These are phyloP conservation scores for Andrena cerasifolii DNA, from an alignment of 1,140 invertebrate genomes.

Conservation along the genomic window DNA sequence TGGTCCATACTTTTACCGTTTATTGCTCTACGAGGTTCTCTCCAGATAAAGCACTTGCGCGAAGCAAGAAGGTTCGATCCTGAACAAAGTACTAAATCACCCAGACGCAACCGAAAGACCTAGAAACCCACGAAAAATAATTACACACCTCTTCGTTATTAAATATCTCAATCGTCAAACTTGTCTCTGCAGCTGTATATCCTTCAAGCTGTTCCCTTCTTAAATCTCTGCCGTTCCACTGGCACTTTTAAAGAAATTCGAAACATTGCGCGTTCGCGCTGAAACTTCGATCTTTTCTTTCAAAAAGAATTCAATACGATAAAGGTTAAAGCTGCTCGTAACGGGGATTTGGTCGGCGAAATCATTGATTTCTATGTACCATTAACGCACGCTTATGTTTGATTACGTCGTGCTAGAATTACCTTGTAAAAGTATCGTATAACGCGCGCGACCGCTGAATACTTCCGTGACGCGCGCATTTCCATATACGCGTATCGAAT, in stretches of 20 bases:
- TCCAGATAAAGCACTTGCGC: not conserved
- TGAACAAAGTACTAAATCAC: not conserved
- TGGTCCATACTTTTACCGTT: constrained; percentile 29
- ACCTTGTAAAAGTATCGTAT: constrained; percentile 24
- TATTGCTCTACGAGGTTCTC: constrained; percentile 6
- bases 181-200: not conserved
- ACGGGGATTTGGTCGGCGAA: constrained; percentile 27
- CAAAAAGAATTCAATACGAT: constrained; percentile 7
- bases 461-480: not conserved
- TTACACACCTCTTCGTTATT: not conserved
- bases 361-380: constrained; percentile 36
- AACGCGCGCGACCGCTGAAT: constrained; percentile 1
- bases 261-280: too few relatives aligned
- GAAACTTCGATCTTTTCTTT: not conserved
- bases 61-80: not conserved
- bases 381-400: constrained; percentile 30
- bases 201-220: not conserved
- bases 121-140: too few relatives aligned
- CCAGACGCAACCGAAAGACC: too few relatives aligned
- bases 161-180: not conserved
- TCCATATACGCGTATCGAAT: constrained; percentile 16
- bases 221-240: not conserved
- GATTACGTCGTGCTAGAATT: constrained; percentile 21
- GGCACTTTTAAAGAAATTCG: not conserved
- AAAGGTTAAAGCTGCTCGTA: constrained; percentile 27